Base-by-base conservation (phyloP, 2,888 invertebrate genomes). In the Priocnemis perturbator region DNA sequence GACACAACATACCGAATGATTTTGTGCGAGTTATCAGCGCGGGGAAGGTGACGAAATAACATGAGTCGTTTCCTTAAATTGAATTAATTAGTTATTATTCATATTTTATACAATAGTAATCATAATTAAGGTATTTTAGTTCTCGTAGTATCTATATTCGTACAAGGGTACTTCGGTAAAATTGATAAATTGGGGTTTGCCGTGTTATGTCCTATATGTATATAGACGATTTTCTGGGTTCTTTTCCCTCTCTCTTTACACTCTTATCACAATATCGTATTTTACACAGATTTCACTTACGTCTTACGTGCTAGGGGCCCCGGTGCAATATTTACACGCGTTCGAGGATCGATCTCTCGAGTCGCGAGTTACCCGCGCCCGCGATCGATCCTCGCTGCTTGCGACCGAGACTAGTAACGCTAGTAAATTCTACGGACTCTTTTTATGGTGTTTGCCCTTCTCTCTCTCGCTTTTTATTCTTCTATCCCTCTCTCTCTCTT, bases 21-120 rank as follows among this genome's bases (percentile, higher is more conserved):
- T n/a, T n/a, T n/a, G 26, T 26, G 26, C 26, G 3, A 26, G 5
- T 26, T 26, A 26, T 37, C 37, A n/a, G 7, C 14, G 37, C 37
- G 11, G 1, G 37, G 37, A 37, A 37, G 37, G 37, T 11, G 14
- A 11, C 7, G 37, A 37, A 37, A 37, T 37, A 37, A 37, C 7
- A 11, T 37, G 14, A 37, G 11, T 1, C 37, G 37, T 57, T 21
- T 5, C 45, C 77, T 83, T 86, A 85, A 87, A 87, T 88, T 86
- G 86, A 87, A 88, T 88, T 87, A 87, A 87, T 88, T 87, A 87
- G 85, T 88, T 88, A 87, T 88, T 88, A 88, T 88, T 87, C 85
- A 86, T 87, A 87, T 86, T 88, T 88, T 88, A 88, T 88, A 88
- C 87, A 88, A 87, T 88, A 88, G 85, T 88, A 85, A 87, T 88